Evolutionary conservation across 2,113 vertebrate genomes (phyloP), one percentile per base, ranked within the genome.

Genomic region (Heteronetta atricapilla): DNA sequence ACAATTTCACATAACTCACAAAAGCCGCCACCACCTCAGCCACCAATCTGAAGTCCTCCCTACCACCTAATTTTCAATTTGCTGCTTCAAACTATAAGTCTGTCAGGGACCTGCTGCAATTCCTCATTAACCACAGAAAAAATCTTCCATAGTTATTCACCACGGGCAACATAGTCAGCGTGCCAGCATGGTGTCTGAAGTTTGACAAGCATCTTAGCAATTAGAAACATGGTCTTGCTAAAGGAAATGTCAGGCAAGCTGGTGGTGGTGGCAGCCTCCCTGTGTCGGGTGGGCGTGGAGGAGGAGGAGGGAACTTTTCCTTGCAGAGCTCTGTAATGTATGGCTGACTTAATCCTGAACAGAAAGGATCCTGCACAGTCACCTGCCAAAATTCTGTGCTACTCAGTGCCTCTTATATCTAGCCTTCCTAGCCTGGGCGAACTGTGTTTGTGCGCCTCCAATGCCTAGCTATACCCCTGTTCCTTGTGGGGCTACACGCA

Each of bases 401-500:
- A 33, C 52, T 8, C 62, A 33, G 68, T 25, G 78, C 9, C 68
- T 36, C 53, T 26, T 53, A 40, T 53, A 44, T 34, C 26, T 20
- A 26, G 33, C 17, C 26, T 20, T 58, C 8, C 8, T 28, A 4
- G 0, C 17, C 7, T 31, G 64, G 8, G 58, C 64, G 44, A 86
- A 2, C 31, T 34, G 26, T 21, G 50, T 52, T 21, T 10, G 23
- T 23, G 14, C 8, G 21, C 34, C 58, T 34, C 5, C 34, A n/a
- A 23, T 23, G 58, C 22, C 5, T 60, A 23, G 8, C 58, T 60
- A 23, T 60, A 21, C 34, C n/a, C 13, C 22, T 31, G 21, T 23
- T 60, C 13, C 0, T 0, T 1, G 1, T 5, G 42, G 12, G 17
- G 22, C 22, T 22, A 38, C 1, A 3, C 31, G 83, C 76, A 88